Evolutionary conservation across 2,113 vertebrate species (phyloP).

Genomic region (Festucalex cinctus): DNA sequence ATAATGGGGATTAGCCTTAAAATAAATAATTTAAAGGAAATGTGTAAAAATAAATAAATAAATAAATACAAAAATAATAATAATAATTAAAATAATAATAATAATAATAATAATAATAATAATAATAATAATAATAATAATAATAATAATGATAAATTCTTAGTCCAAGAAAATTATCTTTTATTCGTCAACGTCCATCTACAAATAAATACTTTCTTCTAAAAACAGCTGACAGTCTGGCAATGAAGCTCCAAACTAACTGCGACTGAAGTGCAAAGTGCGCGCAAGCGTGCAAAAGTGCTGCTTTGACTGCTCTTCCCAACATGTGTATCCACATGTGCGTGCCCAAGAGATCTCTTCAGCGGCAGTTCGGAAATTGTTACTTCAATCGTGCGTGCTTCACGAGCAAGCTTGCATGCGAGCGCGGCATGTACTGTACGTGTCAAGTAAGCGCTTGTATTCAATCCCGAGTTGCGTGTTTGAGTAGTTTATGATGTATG

Average conservation of each 20-base stretch:
- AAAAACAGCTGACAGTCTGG: neutral
- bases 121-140: too few species aligned
- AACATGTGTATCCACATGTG: neutral
- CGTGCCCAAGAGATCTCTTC: neutral
- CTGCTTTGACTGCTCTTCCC: neutral
- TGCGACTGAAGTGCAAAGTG: constrained; percentile 12
- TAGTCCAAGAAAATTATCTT: too few species aligned
- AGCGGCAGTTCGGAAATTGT: neutral
- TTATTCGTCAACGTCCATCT: too few species aligned
- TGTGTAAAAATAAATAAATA: too few species aligned
- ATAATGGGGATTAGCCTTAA: too few species aligned
- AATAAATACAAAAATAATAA: too few species aligned
- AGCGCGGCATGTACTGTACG: constrained; percentile 1
- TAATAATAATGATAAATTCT: too few species aligned
- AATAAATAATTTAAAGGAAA: too few species aligned
- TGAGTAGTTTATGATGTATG: constrained; percentile 2
- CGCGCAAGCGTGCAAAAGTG: constrained; percentile 4
- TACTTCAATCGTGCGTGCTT: neutral
- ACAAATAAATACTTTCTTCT: too few species aligned
- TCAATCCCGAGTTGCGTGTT: constrained; percentile 9
- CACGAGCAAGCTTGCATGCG: constrained; percentile 5
- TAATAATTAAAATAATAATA: too few species aligned
- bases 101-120: too few species aligned
- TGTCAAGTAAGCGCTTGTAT: constrained; percentile 22
- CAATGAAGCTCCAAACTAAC: neutral